A percentile compares a stretch with the other conserved stretches of the same genome.
Evolutionary conservation across 2,888 invertebrate genomes (phyloP).

Genomic region (Idaea aversata): DNA sequence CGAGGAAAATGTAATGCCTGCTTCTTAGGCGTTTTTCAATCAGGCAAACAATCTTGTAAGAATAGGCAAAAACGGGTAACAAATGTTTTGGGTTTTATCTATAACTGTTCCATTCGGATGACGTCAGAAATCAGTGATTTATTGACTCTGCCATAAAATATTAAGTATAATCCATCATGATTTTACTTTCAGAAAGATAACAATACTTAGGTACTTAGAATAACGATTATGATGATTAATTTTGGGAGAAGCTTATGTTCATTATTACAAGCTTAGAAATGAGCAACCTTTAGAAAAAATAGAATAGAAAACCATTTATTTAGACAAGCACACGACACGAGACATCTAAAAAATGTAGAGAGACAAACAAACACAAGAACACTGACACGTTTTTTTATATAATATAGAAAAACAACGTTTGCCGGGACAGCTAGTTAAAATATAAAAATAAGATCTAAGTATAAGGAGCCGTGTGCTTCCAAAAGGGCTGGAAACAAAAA

Average conservation of each 20-base stretch:
- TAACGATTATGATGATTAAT: background rate
- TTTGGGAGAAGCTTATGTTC: background rate
- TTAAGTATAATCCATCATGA: background rate
- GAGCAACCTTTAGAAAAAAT: background rate
- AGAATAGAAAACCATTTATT: too few species aligned
- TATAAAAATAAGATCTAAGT: too few species aligned
- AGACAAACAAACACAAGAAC: too few species aligned
- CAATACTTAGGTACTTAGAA: too few species aligned
- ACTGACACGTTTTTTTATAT: too few species aligned
- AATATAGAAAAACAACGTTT: too few species aligned
- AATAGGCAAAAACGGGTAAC: background rate
- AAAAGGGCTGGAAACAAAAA: too few species aligned
- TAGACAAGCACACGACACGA: too few species aligned
- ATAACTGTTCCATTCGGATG: background rate
- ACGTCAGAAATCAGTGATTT: background rate
- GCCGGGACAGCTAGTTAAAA: too few species aligned
- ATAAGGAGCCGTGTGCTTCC: too few species aligned
- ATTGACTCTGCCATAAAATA: background rate
- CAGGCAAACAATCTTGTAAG: background rate
- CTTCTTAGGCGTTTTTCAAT: slow-evolving; percentile 1
- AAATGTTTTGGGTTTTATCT: background rate
- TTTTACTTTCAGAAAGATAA: background rate
- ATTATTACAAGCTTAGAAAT: background rate
- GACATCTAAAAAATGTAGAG: too few species aligned
- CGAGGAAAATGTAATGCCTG: background rate